Percentiles rank a stretch among this genome's conserved stretches.
phyloP scores from a whole-genome alignment of 2,113 vertebrate species.

The Corythaixoides concolor region DNA sequence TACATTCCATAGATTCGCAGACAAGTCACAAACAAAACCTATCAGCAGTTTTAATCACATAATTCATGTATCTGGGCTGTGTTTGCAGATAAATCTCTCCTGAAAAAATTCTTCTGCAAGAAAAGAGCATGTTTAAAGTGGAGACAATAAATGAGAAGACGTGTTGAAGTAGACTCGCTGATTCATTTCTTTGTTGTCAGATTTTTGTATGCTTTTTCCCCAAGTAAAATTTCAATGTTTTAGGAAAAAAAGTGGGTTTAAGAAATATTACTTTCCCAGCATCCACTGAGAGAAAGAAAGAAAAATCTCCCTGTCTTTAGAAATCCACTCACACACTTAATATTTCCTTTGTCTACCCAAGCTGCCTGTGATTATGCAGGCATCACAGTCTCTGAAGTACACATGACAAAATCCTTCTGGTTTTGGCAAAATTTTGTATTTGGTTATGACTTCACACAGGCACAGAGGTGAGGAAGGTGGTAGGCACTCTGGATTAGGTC shows the following conservation, averaged over 20 bases:
- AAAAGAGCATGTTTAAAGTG: background rate
- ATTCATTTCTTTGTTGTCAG: background rate
- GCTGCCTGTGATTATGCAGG: background rate
- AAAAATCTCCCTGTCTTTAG: background rate
- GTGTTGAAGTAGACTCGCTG: background rate
- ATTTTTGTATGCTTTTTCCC: background rate
- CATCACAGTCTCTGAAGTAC: background rate
- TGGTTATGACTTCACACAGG: background rate
- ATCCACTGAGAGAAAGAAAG: background rate
- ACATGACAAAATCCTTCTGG: background rate
- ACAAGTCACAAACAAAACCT: background rate
- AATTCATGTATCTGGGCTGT: background rate
- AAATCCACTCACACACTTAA: background rate
- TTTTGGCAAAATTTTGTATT: background rate
- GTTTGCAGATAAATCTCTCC: background rate
- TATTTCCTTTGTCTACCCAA: background rate
- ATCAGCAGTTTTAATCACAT: constrained; percentile 36
- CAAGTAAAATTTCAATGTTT: background rate
- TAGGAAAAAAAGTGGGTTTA: background rate
- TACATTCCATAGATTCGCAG: background rate
- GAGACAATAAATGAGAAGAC: background rate
- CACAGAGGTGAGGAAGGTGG: background rate
- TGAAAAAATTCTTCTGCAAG: background rate
- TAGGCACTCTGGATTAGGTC: background rate
- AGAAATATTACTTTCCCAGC: background rate